Evolutionary conservation across 2,797 vertebrate species (phyloP).

Genomic region (Synanceia verrucosa): DNA sequence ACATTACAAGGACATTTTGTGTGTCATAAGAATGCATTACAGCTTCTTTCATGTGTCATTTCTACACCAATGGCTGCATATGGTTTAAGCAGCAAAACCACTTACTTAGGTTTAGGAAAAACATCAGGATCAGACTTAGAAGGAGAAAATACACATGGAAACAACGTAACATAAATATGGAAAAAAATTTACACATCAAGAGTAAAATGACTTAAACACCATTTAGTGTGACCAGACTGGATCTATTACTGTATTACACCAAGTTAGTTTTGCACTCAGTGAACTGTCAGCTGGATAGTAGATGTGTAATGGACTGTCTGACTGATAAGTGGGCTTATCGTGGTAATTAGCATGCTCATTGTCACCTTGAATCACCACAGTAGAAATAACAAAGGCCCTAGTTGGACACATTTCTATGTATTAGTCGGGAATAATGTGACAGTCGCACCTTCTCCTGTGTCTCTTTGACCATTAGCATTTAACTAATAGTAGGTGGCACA

Average conservation of each 20-base stretch:
- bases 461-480: background rate
- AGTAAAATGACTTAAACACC: no score
- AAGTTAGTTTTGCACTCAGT: background rate
- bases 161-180: no score
- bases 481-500: background rate
- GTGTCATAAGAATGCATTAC: no score
- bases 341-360: background rate
- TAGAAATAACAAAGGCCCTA: background rate
- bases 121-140: no score
- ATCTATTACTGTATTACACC: background rate
- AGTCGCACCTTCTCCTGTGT: background rate
- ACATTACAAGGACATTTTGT: no score
- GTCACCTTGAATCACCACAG: slow-evolving; percentile 1
- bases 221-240: no score
- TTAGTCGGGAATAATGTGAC: background rate
- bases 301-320: background rate
- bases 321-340: background rate
- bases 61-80: no score
- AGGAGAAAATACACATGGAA: no score
- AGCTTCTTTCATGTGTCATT: no score
- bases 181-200: no score
- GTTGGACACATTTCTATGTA: background rate
- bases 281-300: background rate
- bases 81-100: no score
- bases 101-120: no score